Percentiles rank a stretch among this genome's conserved stretches.
Conservation (phyloP, 1,140 invertebrate genomes). For the Panulirus ornatus region DNA sequence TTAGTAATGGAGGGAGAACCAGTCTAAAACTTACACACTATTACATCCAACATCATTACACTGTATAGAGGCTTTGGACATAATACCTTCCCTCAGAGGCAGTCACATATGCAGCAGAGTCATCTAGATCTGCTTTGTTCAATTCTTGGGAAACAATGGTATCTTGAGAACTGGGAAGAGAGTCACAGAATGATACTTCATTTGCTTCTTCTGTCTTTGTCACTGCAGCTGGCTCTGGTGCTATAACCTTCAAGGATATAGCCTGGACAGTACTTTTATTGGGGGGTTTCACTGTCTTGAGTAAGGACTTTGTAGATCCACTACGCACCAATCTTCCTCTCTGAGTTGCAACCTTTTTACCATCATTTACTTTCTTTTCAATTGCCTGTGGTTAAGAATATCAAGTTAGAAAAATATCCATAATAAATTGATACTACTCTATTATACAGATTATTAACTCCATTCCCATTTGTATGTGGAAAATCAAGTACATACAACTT, state of each 20-base stretch:
- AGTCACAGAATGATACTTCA: conserved; percentile 55
- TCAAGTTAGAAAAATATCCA: no score
- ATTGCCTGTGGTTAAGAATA: conserved; percentile 59
- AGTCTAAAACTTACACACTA: conserved; percentile 45
- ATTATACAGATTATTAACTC: no score
- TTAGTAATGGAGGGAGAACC: background rate
- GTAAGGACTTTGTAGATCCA: conserved; percentile 1
- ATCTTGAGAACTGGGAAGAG: conserved; percentile 47
- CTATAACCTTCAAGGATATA: background rate
- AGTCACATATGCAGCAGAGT: conserved; percentile 70
- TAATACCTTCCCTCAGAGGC: conserved; percentile 71
- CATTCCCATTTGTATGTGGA: no score
- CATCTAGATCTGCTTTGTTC: conserved; percentile 48
- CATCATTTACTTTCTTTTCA: conserved; percentile 63
- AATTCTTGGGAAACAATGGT: conserved; percentile 29
- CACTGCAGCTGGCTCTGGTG: background rate
- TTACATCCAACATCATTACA: background rate
- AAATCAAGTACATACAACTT: no score
- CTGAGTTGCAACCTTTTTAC: conserved; percentile 38
- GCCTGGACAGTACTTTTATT: conserved; percentile 10
- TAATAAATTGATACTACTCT: no score
- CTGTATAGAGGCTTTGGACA: background rate
- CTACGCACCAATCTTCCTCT: conserved; percentile 45
- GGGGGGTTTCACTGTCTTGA: conserved; percentile 19
- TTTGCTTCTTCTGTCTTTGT: background rate